Evolutionary conservation across 2,888 invertebrate genomes (phyloP).

Genomic region (Acanthoscelides obtectus): DNA sequence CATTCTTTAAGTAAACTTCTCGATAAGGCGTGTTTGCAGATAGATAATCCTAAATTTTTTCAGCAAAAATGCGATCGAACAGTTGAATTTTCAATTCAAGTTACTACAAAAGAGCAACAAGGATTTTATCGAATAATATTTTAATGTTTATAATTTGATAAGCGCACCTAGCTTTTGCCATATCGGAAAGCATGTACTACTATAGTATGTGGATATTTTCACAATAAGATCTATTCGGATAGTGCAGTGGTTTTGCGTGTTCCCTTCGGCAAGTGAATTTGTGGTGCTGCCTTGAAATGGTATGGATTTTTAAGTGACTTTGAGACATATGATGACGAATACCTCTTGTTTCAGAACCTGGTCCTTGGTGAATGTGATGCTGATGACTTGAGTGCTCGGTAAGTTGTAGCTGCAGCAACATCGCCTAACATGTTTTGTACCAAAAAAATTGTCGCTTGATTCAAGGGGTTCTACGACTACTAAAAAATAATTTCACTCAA

Average conservation of each 20-base stretch:
- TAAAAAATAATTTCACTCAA: too few relatives aligned
- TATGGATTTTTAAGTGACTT: neutral
- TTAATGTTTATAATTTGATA: constrained; percentile 33
- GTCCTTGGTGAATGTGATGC: constrained; percentile 17
- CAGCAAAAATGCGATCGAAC: constrained; percentile 8
- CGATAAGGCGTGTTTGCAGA: constrained; percentile 15
- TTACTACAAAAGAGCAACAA: constrained; percentile 23
- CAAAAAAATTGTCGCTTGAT: too few relatives aligned
- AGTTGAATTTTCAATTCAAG: constrained; percentile 19
- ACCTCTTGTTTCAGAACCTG: constrained; percentile 7
- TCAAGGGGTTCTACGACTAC: too few relatives aligned
- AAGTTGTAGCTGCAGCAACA: constrained; percentile 22
- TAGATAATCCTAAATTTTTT: constrained; percentile 7
- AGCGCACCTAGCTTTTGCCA: constrained; percentile 35
- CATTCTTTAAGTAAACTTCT: constrained; percentile 13
- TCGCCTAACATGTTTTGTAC: too few relatives aligned
- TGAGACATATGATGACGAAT: neutral
- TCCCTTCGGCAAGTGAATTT: neutral
- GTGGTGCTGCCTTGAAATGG: neutral
- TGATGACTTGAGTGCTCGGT: constrained; percentile 41
- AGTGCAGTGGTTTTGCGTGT: neutral
- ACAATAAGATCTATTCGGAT: neutral
- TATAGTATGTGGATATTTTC: constrained; percentile 5
- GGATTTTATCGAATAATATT: constrained; percentile 24
- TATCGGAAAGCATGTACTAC: constrained; percentile 26